A percentile compares a stretch with the other conserved stretches of the same genome.
Evolutionary conservation across 2,888 invertebrate species (phyloP).

Genomic region (Hirtodrosophila histrioides): DNA sequence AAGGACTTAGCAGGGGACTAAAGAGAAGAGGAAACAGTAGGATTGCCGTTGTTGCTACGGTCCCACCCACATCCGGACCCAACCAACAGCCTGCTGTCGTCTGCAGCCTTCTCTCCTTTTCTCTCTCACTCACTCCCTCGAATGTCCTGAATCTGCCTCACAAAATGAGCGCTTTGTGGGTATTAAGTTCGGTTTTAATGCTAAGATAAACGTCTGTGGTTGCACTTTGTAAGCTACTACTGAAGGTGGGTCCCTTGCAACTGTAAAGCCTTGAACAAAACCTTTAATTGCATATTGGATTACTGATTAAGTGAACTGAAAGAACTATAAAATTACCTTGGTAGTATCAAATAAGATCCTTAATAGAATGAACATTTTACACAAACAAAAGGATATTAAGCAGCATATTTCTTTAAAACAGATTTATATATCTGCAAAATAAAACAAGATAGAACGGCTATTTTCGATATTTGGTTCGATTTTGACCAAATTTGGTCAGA

Average conservation of each 20-base stretch:
- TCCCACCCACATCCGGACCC: conserved; percentile 39
- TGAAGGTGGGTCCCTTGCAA: background rate
- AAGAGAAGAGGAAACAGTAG: conserved; percentile 43
- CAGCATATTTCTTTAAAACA: too few species aligned
- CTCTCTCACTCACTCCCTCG: conserved; percentile 4
- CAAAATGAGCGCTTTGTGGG: conserved; percentile 67
- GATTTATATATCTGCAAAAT: too few species aligned
- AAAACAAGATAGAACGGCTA: too few species aligned
- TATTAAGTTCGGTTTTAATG: conserved; percentile 73
- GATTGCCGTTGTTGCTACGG: conserved; percentile 52
- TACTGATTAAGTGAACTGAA: background rate
- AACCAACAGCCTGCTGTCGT: conserved; percentile 49
- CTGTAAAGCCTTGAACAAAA: background rate
- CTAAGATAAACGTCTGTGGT: conserved; percentile 64
- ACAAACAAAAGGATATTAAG: too few species aligned
- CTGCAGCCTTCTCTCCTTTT: conserved; percentile 34
- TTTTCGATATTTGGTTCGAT: too few species aligned
- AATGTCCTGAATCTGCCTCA: conserved; percentile 13
- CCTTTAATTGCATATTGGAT: background rate
- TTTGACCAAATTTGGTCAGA: too few species aligned
- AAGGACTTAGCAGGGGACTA: conserved; percentile 12
- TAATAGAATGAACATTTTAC: too few species aligned
- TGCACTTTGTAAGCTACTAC: conserved; percentile 28
- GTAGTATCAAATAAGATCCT: too few species aligned
- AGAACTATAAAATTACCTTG: background rate